These are phyloP conservation scores for Drosophila nigricruria DNA, from an alignment of 2,888 invertebrate genomes.

Conservation along the genomic window DNA sequence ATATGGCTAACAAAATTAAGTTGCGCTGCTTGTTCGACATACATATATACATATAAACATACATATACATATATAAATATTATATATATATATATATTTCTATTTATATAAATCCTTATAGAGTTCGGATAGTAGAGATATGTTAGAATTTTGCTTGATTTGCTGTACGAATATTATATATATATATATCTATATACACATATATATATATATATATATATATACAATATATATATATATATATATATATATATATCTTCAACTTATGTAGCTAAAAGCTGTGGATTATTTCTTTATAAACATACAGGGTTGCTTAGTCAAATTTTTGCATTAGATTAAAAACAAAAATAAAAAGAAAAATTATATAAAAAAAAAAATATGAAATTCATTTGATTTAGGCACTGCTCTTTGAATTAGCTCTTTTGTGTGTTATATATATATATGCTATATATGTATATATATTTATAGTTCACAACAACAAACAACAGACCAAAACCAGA, in stretches of 20 bases:
- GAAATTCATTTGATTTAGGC: slow-evolving; percentile 25
- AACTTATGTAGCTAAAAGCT: slow-evolving; percentile 51
- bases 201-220: slow-evolving; percentile 1
- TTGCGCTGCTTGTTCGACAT: slow-evolving; percentile 34
- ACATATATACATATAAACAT: background rate
- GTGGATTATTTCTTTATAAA: slow-evolving; percentile 59
- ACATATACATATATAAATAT: background rate
- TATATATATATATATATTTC: too few species aligned
- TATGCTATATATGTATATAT: background rate
- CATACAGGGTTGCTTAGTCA: slow-evolving; percentile 82
- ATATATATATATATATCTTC: slow-evolving; percentile 20
- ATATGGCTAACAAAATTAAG: slow-evolving; percentile 11
- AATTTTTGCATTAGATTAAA: slow-evolving; percentile 73
- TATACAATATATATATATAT: slow-evolving; percentile 26
- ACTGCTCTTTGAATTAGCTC: slow-evolving; percentile 53
- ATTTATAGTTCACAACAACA: slow-evolving; percentile 8
- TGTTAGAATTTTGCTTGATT: slow-evolving; percentile 21
- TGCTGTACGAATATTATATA: slow-evolving; percentile 30
- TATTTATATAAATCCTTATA: background rate
- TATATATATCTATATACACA: slow-evolving; percentile 21
- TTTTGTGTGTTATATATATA: slow-evolving; percentile 5
- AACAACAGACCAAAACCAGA: slow-evolving; percentile 39
- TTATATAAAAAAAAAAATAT: background rate
- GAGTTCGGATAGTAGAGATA: slow-evolving; percentile 1
- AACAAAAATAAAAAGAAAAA: background rate